Evolutionary conservation across 1,140 invertebrate species (phyloP).

Genomic region (Nasonia giraulti): DNA sequence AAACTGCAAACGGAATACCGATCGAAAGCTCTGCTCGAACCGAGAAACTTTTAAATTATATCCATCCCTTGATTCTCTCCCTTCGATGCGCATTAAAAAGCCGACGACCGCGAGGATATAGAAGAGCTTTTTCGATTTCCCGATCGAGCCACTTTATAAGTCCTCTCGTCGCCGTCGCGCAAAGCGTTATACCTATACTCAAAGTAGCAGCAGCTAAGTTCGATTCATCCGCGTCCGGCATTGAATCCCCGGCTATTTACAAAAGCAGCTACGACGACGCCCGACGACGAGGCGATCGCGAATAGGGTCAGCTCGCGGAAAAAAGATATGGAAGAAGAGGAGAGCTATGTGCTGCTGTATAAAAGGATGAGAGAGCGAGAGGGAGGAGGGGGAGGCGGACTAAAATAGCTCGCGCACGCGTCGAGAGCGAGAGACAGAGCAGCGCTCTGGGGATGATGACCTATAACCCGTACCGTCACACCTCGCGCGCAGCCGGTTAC

Average conservation of each 20-base stretch:
- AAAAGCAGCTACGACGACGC: slow-evolving; percentile 14
- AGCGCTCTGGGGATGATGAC: slow-evolving; percentile 32
- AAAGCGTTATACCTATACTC: slow-evolving; percentile 6
- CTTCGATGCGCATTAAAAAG: neutral
- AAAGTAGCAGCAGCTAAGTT: neutral
- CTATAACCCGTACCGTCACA: slow-evolving; percentile 35
- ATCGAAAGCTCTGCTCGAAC: neutral
- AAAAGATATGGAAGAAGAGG: neutral
- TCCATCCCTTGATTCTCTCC: neutral
- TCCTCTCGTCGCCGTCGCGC: neutral
- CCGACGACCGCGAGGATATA: neutral
- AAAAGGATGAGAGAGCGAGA: slow-evolving; percentile 7
- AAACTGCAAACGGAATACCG: too few relatives aligned
- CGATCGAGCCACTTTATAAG: slow-evolving; percentile 23
- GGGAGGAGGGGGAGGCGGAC: neutral
- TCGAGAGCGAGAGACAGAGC: neutral
- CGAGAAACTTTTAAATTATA: neutral
- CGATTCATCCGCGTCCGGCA: slow-evolving; percentile 10
- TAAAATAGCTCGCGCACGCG: slow-evolving; percentile 23
- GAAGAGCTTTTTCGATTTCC: slow-evolving; percentile 40
- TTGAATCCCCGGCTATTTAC: slow-evolving; percentile 30
- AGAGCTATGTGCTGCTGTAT: neutral
- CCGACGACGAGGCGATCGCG: neutral
- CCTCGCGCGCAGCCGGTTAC: slow-evolving; percentile 15
- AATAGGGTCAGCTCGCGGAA: slow-evolving; percentile 27